Conservation (phyloP, 1,140 invertebrate genomes). For the Heliconius nattereri region DNA sequence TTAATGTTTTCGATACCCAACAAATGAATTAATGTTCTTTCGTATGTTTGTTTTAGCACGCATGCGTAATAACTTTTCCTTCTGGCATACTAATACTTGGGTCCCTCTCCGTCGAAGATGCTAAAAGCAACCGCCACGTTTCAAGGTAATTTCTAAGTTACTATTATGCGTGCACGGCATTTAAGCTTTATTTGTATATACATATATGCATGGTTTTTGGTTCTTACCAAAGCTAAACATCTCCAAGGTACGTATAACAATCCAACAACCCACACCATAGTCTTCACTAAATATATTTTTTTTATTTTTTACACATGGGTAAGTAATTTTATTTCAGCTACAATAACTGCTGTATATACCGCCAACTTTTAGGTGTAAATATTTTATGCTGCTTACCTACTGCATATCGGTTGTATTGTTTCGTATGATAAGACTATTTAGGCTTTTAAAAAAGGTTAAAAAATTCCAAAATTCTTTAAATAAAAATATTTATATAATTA, state of each 20-base stretch:
- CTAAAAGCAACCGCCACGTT: slow-evolving; percentile 53
- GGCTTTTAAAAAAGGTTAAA: too few relatives aligned
- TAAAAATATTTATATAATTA: too few relatives aligned
- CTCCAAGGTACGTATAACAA: background rate
- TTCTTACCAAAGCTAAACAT: background rate
- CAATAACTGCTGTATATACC: slow-evolving; percentile 44
- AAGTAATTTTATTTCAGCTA: slow-evolving; percentile 34
- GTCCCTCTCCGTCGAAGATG: slow-evolving; percentile 60
- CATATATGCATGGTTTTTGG: slow-evolving; percentile 14
- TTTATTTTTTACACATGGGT: slow-evolving; percentile 21
- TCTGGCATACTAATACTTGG: slow-evolving; percentile 80
- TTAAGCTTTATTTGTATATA: slow-evolving; percentile 41
- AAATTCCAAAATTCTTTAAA: too few relatives aligned
- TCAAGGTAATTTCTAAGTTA: slow-evolving; percentile 64
- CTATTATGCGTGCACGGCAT: slow-evolving; percentile 48
- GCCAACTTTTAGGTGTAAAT: slow-evolving; percentile 32
- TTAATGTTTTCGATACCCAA: slow-evolving; percentile 37
- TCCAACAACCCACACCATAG: background rate
- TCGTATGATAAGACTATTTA: background rate
- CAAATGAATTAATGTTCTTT: slow-evolving; percentile 66
- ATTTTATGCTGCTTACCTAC: slow-evolving; percentile 22
- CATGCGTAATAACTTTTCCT: slow-evolving; percentile 81
- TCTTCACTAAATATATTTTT: background rate
- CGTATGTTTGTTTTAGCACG: slow-evolving; percentile 80
- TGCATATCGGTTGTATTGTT: background rate